phyloP scores from a whole-genome alignment of 2,888 invertebrate genomes.

The Scaptodrosophila latifasciaeformis region DNA sequence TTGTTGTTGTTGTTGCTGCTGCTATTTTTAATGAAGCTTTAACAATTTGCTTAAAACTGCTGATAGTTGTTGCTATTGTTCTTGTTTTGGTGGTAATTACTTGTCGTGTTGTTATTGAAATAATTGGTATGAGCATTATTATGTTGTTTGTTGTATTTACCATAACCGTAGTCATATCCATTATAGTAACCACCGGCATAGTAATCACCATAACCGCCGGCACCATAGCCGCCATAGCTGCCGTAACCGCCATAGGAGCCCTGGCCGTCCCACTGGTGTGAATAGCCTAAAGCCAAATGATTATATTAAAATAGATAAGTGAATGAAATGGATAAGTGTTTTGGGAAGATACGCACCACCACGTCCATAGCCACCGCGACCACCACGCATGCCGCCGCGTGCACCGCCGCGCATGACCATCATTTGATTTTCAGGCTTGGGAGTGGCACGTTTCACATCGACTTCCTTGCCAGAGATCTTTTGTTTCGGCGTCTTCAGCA shows the following conservation, averaged over 20 bases:
- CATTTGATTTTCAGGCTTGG: constrained; percentile 87
- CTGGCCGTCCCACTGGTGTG: constrained; percentile 75
- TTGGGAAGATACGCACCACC: constrained; percentile 59
- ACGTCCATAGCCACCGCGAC: constrained; percentile 78
- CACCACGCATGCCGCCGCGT: constrained; percentile 82
- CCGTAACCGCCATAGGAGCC: constrained; percentile 84
- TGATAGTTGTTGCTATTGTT: constrained; percentile 73
- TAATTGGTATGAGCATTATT: constrained; percentile 73
- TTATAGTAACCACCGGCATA: constrained; percentile 80
- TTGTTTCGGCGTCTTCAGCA: constrained; percentile 93
- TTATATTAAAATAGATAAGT: neutral
- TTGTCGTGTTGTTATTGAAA: constrained; percentile 72
- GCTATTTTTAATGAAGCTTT: constrained; percentile 27
- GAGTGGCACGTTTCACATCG: constrained; percentile 96
- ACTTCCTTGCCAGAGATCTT: constrained; percentile 95
- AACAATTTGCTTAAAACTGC: constrained; percentile 69
- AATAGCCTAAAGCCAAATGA: constrained; percentile 54
- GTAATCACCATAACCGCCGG: constrained; percentile 83
- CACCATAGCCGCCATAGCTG: constrained; percentile 80
- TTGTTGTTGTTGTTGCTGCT: constrained; percentile 39
- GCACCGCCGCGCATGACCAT: constrained; percentile 79
- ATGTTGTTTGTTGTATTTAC: constrained; percentile 74
- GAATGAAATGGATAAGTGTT: neutral
- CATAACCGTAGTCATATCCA: constrained; percentile 82
- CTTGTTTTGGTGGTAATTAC: constrained; percentile 73